phyloP scores from a whole-genome alignment of 2,113 vertebrate species.

The Baryphthengus martii region DNA sequence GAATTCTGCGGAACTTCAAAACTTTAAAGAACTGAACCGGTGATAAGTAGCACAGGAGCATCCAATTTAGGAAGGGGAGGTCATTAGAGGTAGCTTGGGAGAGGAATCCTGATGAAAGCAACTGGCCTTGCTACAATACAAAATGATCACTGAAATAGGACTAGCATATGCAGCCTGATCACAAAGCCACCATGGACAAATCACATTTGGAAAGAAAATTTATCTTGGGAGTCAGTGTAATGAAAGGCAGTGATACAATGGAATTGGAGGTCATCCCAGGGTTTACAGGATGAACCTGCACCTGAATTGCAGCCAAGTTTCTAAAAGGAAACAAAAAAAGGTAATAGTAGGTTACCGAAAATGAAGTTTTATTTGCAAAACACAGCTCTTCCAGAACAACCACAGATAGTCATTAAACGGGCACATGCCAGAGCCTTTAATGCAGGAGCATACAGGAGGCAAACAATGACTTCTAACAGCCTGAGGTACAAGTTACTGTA shows the following conservation, averaged over 20 bases:
- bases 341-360: slow-evolving; percentile 69
- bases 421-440: slow-evolving; percentile 26
- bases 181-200: slow-evolving; percentile 72
- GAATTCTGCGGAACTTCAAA: slow-evolving; percentile 45
- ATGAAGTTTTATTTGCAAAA: slow-evolving; percentile 62
- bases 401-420: background rate
- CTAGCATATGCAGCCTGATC: slow-evolving; percentile 73
- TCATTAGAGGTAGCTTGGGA: slow-evolving; percentile 83
- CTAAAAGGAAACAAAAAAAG: slow-evolving; percentile 73
- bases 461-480: slow-evolving; percentile 46
- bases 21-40: slow-evolving; percentile 52
- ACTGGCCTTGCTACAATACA: slow-evolving; percentile 69
- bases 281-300: slow-evolving; percentile 73
- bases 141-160: slow-evolving; percentile 69
- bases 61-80: slow-evolving; percentile 63
- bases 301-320: slow-evolving; percentile 74
- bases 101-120: slow-evolving; percentile 71
- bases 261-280: slow-evolving; percentile 74
- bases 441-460: slow-evolving; percentile 26
- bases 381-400: slow-evolving; percentile 38
- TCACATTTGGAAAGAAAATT: slow-evolving; percentile 69
- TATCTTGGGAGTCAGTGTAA: slow-evolving; percentile 68
- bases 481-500: slow-evolving; percentile 45
- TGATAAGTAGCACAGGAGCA: slow-evolving; percentile 47
- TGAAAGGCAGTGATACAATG: slow-evolving; percentile 74